Conservation (phyloP, 2,888 invertebrate genomes). For the Lumbricus terrestris region DNA sequence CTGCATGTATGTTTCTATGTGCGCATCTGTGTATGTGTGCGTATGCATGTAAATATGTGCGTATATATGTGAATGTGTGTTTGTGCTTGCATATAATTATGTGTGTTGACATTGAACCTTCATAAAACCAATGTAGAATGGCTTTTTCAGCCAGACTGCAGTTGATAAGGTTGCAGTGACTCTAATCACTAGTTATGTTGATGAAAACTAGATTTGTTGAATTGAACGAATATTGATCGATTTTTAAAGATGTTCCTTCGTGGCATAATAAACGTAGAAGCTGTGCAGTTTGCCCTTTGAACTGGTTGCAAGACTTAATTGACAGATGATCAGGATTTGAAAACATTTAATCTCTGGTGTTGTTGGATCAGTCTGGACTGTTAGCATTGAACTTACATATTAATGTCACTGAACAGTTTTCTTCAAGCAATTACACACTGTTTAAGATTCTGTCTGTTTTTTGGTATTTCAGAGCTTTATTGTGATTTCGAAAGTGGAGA, state of each 20-base stretch:
- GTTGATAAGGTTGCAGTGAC: background rate
- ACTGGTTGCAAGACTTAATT: background rate
- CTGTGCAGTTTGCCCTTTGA: background rate
- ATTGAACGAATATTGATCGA: background rate
- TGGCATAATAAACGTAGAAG: background rate
- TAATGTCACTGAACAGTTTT: background rate
- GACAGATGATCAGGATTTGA: background rate
- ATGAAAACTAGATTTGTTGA: too few relatives aligned
- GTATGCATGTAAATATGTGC: background rate
- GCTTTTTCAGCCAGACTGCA: background rate
- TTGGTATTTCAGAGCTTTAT: background rate
- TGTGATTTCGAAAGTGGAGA: background rate
- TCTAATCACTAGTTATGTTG: background rate
- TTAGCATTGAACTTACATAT: background rate
- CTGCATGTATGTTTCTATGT: background rate
- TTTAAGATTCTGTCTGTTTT: background rate
- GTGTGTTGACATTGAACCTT: background rate
- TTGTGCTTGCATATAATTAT: background rate
- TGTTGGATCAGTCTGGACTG: background rate
- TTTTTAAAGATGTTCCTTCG: background rate
- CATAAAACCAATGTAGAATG: background rate
- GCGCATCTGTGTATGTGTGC: background rate
- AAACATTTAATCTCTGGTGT: background rate
- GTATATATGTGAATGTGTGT: background rate
- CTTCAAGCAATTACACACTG: background rate